Conservation (phyloP, 2,113 vertebrate species). For the Petromus typicus region DNA sequence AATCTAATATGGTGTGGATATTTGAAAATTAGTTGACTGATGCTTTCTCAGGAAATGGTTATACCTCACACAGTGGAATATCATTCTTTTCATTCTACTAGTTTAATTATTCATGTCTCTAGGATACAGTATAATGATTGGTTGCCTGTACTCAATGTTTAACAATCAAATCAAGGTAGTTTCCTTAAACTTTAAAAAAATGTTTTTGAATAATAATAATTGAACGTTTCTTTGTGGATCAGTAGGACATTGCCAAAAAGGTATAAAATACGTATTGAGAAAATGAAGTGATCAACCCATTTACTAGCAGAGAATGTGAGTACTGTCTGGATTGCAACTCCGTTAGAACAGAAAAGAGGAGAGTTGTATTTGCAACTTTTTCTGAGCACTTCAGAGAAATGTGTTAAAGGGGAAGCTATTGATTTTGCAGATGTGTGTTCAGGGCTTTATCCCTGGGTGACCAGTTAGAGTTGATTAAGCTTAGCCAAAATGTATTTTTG, state of each 20-base stretch:
- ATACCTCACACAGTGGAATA: not conserved
- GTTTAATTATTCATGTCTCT: not conserved
- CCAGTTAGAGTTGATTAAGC: constrained; percentile 22
- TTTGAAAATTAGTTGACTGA: not conserved
- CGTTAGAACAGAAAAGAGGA: not conserved
- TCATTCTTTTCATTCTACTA: not conserved
- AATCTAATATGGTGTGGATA: not conserved
- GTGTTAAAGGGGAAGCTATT: not conserved
- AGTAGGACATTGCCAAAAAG: not conserved
- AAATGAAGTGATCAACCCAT: not conserved
- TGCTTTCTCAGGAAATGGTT: not conserved
- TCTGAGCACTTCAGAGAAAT: not conserved
- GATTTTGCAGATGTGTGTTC: not conserved
- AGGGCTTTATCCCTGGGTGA: not conserved
- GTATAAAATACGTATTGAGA: not conserved
- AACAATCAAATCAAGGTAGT: not conserved
- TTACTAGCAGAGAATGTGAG: not conserved
- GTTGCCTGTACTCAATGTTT: not conserved
- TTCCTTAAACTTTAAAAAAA: not conserved
- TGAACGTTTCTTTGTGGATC: not conserved
- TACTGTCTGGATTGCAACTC: not conserved
- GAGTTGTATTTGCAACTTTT: not conserved
- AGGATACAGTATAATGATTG: not conserved
- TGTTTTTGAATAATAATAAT: not conserved
- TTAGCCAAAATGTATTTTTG: constrained; percentile 23